A percentile compares a stretch with the other conserved stretches of the same genome.
Conservation (phyloP, 2,888 invertebrate species). For the Geotrupes spiniger region DNA sequence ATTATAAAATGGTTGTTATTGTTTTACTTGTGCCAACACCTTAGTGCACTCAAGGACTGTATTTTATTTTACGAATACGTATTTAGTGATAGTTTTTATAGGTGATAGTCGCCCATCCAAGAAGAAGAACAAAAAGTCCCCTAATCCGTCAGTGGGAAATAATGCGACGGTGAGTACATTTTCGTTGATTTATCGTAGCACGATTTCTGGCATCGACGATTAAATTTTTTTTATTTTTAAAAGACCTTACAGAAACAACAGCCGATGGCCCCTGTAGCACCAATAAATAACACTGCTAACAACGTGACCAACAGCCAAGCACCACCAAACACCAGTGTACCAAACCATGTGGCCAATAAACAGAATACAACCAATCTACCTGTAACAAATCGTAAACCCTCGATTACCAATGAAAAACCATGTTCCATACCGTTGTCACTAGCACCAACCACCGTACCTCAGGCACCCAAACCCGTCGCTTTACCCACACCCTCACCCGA, state of each 20-base stretch:
- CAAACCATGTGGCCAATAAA: slow-evolving; percentile 43
- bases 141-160: slow-evolving; percentile 38
- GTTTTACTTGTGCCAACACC: slow-evolving; percentile 25
- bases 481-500: slow-evolving; percentile 42
- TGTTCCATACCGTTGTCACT: slow-evolving; percentile 32
- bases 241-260: slow-evolving; percentile 36
- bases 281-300: slow-evolving; percentile 31
- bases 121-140: slow-evolving; percentile 57
- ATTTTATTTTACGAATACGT: background rate
- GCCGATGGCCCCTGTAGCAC: slow-evolving; percentile 30
- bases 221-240: slow-evolving; percentile 20
- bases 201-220: background rate
- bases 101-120: slow-evolving; percentile 51
- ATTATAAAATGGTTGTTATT: slow-evolving; percentile 36
- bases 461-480: slow-evolving; percentile 44
- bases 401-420: slow-evolving; percentile 40
- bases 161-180: slow-evolving; percentile 24
- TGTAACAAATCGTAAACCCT: slow-evolving; percentile 34
- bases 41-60: slow-evolving; percentile 25
- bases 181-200: background rate
- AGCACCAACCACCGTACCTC: slow-evolving; percentile 47
- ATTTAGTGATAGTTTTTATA: slow-evolving; percentile 37
- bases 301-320: slow-evolving; percentile 31
- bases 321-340: slow-evolving; percentile 23
- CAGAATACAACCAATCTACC: slow-evolving; percentile 28